These are phyloP conservation scores for Hyphantria cunea DNA, from an alignment of 1,140 invertebrate genomes.

Conservation along the genomic window DNA sequence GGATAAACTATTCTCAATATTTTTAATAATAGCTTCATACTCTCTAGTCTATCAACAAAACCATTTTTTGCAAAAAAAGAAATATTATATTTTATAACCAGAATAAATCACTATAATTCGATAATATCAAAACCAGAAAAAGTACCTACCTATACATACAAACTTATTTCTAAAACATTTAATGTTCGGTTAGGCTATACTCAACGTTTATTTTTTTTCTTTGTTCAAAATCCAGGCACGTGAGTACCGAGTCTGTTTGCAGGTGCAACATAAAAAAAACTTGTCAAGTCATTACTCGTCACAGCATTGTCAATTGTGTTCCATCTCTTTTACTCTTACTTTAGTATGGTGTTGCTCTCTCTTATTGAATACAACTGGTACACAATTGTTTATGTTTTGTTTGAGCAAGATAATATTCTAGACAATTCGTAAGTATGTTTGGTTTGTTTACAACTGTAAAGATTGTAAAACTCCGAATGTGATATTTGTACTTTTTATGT, in stretches of 20 bases:
- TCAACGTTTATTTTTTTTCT: neutral
- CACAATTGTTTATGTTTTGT: slow-evolving; percentile 4
- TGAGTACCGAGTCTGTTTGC: neutral
- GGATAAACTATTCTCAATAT: no score
- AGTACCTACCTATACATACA: no score
- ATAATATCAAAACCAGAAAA: no score
- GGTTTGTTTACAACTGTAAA: no score
- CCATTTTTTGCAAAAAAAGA: no score
- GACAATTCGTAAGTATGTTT: neutral
- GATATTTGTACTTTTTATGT: no score
- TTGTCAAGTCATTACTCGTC: slow-evolving; percentile 1
- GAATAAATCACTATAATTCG: no score
- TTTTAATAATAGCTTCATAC: no score
- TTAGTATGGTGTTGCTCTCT: neutral
- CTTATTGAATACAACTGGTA: neutral
- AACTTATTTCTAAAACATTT: no score
- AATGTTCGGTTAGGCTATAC: neutral
- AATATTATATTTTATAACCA: no score
- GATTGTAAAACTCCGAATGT: no score
- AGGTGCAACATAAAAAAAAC: slow-evolving; percentile 3
- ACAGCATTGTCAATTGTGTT: neutral
- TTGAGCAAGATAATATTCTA: neutral
- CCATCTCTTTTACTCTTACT: neutral
- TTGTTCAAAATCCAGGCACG: neutral
- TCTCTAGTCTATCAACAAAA: no score